These are phyloP conservation scores for Dromiciops gliroides DNA, from an alignment of 2,113 vertebrate species.

Conservation along the genomic window DNA sequence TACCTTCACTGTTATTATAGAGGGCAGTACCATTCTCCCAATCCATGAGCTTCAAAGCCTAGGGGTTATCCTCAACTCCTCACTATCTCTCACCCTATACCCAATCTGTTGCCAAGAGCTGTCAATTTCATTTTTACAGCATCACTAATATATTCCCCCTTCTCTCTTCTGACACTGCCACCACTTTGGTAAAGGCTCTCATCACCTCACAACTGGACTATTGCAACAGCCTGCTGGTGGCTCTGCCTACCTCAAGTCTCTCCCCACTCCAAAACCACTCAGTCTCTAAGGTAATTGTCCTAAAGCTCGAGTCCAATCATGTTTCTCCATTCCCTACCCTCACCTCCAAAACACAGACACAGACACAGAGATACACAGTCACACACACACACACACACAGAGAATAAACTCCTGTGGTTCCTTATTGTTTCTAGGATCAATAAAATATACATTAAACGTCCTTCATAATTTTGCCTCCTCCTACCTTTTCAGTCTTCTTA, in stretches of 20 bases:
- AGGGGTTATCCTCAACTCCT: not conserved
- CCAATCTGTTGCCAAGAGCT: not conserved
- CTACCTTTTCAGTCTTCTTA: not conserved
- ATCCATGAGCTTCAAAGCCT: not conserved
- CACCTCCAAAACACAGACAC: too few species aligned
- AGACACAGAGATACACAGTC: accelerated
- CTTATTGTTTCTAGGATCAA: not conserved
- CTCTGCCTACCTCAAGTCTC: not conserved
- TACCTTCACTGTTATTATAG: not conserved
- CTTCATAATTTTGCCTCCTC: not conserved
- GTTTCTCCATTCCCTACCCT: not conserved
- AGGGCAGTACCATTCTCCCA: not conserved
- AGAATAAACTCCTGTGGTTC: not conserved
- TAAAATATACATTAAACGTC: not conserved
- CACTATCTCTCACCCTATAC: not conserved
- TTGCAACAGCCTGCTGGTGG: not conserved
- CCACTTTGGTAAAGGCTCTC: not conserved
- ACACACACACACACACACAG: too few species aligned
- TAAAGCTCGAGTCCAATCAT: not conserved
- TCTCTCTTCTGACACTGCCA: not conserved
- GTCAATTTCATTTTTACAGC: not conserved
- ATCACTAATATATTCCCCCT: not conserved
- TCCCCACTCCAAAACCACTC: not conserved
- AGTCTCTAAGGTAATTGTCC: not conserved
- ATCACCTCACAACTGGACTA: not conserved